phyloP scores from a whole-genome alignment of 2,888 invertebrate species.

The Synanthedon myopaeformis region DNA sequence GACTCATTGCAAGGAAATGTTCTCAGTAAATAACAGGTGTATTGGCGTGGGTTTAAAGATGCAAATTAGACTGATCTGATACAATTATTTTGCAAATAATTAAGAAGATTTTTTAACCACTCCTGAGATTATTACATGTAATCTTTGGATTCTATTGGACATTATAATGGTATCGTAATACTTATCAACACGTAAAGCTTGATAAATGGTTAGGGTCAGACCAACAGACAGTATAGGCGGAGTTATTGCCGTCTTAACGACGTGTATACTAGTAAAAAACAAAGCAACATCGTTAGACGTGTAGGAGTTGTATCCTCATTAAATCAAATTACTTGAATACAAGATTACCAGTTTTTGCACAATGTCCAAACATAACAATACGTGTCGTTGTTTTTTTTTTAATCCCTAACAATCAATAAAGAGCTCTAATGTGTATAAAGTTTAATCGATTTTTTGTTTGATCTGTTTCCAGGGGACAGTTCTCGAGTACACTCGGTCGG shows the following conservation, averaged over 20 bases:
- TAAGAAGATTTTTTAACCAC: slow-evolving; percentile 1
- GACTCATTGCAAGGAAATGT: slow-evolving; percentile 49
- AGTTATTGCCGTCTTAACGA: slow-evolving; percentile 10
- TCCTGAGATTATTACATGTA: background rate
- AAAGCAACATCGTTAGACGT: slow-evolving; percentile 42
- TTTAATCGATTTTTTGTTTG: slow-evolving; percentile 17
- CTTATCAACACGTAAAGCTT: slow-evolving; percentile 5
- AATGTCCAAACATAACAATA: slow-evolving; percentile 39
- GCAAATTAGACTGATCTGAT: slow-evolving; percentile 33
- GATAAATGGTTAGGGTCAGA: slow-evolving; percentile 10
- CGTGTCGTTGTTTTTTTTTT: slow-evolving; percentile 35
- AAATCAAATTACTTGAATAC: slow-evolving; percentile 55
- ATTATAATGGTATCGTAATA: background rate
- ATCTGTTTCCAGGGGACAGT: slow-evolving; percentile 73
- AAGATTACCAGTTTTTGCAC: slow-evolving; percentile 51
- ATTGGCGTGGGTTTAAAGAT: slow-evolving; percentile 30
- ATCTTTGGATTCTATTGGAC: background rate
- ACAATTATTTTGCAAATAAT: slow-evolving; percentile 14
- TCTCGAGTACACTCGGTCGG: slow-evolving; percentile 81
- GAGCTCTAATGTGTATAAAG: slow-evolving; percentile 19
- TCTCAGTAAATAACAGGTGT: slow-evolving; percentile 38
- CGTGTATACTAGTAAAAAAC: slow-evolving; percentile 36
- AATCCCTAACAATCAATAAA: slow-evolving; percentile 33
- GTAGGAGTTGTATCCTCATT: slow-evolving; percentile 57
- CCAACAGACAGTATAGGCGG: slow-evolving; percentile 8